Evolutionary conservation across 2,888 invertebrate species (phyloP).

Genomic region (Gerris lacustris): DNA sequence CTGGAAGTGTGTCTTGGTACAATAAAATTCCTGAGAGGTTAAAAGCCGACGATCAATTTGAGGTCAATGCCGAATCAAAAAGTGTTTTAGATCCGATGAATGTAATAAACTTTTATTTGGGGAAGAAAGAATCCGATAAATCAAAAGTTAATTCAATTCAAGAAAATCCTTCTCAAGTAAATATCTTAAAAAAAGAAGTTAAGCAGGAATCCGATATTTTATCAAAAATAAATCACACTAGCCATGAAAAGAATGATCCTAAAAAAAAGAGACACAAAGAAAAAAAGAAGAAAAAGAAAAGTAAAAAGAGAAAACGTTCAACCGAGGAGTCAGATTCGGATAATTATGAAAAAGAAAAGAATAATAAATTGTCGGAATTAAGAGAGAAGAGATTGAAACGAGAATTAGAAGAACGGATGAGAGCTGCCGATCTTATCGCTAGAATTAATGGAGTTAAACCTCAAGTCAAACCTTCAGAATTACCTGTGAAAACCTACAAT

Average conservation of each 20-base stretch:
- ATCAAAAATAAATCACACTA: neutral
- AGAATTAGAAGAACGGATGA: slow-evolving; percentile 64
- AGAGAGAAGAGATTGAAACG: slow-evolving; percentile 66
- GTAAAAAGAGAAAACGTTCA: neutral
- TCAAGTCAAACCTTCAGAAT: slow-evolving; percentile 31
- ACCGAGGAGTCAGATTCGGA: slow-evolving; percentile 24
- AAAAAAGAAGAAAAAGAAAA: neutral
- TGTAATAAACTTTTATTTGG: slow-evolving; percentile 1
- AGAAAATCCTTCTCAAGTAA: no score
- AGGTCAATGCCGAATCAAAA: slow-evolving; percentile 56
- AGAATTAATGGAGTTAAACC: slow-evolving; percentile 46
- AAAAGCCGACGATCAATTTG: slow-evolving; percentile 38
- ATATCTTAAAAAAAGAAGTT: neutral
- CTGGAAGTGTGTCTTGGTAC: slow-evolving; percentile 83
- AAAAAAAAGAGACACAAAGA: neutral
- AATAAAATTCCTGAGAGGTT: slow-evolving; percentile 52
- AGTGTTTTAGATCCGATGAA: slow-evolving; percentile 30
- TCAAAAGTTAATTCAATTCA: no score
- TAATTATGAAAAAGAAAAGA: slow-evolving; percentile 32
- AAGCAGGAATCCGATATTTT: slow-evolving; percentile 30
- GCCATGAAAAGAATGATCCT: neutral
- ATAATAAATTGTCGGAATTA: slow-evolving; percentile 48
- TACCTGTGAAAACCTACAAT: slow-evolving; percentile 69
- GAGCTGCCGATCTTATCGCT: slow-evolving; percentile 57
- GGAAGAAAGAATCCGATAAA: slow-evolving; percentile 22